phyloP scores from a whole-genome alignment of 1,140 invertebrate species.

The Dendroctonus valens region DNA sequence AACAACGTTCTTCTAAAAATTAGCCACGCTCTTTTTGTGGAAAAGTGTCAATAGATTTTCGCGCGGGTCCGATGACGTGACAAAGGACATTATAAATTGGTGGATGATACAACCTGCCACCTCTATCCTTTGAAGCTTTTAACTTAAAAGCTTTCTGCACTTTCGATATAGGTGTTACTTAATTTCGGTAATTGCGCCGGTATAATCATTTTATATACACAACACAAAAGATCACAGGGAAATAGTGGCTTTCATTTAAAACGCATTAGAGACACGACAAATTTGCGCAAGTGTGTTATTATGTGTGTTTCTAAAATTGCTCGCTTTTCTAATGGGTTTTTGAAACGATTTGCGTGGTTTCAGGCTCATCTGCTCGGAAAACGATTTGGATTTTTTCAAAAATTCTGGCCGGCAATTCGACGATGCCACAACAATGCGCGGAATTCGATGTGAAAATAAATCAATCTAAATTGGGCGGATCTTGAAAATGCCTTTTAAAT shows the following conservation, averaged over 20 bases:
- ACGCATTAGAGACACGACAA: constrained; percentile 37
- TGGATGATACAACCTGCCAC: constrained; percentile 42
- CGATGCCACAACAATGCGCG: no score
- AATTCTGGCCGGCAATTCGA: no score
- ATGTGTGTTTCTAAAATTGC: constrained; percentile 1
- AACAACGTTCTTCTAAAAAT: constrained; percentile 26
- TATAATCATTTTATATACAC: constrained; percentile 39
- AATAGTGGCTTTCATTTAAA: constrained; percentile 40
- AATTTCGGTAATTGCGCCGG: constrained; percentile 47
- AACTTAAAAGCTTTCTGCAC: constrained; percentile 49
- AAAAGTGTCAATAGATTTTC: constrained; percentile 33
- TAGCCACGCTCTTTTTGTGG: constrained; percentile 15
- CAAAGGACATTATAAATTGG: constrained; percentile 36
- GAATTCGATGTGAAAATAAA: no score
- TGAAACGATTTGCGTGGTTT: constrained; percentile 5
- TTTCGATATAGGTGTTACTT: constrained; percentile 46
- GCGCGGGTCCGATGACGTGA: constrained; percentile 27
- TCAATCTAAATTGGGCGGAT: no score
- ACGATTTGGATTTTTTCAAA: background rate
- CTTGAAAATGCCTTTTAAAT: no score
- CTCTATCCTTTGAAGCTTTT: constrained; percentile 42
- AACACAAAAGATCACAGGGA: constrained; percentile 34
- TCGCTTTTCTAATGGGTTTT: constrained; percentile 14
- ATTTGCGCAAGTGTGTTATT: constrained; percentile 1
- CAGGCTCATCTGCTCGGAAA: constrained; percentile 2